Evolutionary conservation across 2,797 vertebrate species (phyloP).

Genomic region (Ataeniobius toweri): DNA sequence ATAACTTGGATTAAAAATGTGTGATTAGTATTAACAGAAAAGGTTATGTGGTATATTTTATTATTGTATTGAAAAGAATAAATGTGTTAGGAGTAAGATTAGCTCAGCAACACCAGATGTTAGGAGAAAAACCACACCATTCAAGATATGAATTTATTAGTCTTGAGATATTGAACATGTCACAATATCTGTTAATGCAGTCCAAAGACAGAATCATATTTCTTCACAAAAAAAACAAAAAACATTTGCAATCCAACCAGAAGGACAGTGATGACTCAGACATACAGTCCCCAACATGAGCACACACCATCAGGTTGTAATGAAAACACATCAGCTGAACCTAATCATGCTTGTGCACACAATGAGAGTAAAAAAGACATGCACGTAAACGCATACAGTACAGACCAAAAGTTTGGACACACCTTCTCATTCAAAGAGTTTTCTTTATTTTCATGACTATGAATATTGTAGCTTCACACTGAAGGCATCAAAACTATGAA

Average conservation of each 20-base stretch:
- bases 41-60: constrained; percentile 30
- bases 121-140: constrained; percentile 20
- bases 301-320: constrained; percentile 10
- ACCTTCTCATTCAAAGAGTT: too few relatives aligned
- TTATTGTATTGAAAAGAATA: constrained; percentile 36
- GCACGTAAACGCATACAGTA: constrained; percentile 13
- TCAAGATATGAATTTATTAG: constrained; percentile 32
- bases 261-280: constrained; percentile 47
- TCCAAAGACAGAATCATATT: constrained; percentile 56
- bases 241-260: constrained; percentile 51
- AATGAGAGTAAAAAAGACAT: background rate
- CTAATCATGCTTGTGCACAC: constrained; percentile 48
- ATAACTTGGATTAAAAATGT: background rate
- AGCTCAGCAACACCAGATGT: constrained; percentile 34
- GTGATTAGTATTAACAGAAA: constrained; percentile 9
- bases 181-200: constrained; percentile 47
- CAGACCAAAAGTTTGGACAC: too few relatives aligned
- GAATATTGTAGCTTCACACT: too few relatives aligned
- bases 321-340: constrained; percentile 18
- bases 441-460: too few relatives aligned
- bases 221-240: constrained; percentile 42
- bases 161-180: constrained; percentile 48
- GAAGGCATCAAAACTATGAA: too few relatives aligned
- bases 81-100: constrained; percentile 32
- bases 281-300: constrained; percentile 24